Percentiles rank a stretch among this genome's conserved stretches.
Conservation (phyloP, 2,113 vertebrate genomes). For the Silurus asotus region DNA sequence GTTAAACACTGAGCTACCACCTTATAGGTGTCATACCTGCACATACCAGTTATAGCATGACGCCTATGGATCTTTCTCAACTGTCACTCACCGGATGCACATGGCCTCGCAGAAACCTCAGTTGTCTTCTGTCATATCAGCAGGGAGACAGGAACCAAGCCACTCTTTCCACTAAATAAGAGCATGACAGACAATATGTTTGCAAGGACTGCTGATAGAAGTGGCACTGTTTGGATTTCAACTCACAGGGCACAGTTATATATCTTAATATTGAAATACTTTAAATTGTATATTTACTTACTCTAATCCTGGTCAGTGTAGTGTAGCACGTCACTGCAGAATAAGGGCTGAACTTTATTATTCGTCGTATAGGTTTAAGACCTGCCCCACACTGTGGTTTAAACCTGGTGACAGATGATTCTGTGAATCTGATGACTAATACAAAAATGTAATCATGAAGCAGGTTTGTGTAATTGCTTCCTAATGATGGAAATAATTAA, state of each 20-base stretch:
- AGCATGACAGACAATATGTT: slow-evolving; percentile 20
- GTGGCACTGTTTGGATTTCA: not conserved
- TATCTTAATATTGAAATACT: not conserved
- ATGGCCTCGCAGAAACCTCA: not conserved
- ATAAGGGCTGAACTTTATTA: not conserved
- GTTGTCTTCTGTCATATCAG: not conserved
- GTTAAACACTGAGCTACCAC: no score
- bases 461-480: not conserved
- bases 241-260: not conserved
- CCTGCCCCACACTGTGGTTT: not conserved
- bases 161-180: slow-evolving; percentile 24
- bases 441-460: not conserved
- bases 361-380: not conserved
- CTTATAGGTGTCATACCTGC: not conserved
- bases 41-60: not conserved
- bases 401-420: not conserved
- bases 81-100: not conserved
- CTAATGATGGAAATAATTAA: slow-evolving; percentile 11
- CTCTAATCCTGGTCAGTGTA: not conserved
- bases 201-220: not conserved
- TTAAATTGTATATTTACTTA: not conserved
- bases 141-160: slow-evolving; percentile 23
- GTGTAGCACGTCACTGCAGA: not conserved
- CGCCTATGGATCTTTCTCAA: not conserved
- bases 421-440: not conserved